phyloP scores from a whole-genome alignment of 2,113 vertebrate species.

The Hemicordylus capensis region DNA sequence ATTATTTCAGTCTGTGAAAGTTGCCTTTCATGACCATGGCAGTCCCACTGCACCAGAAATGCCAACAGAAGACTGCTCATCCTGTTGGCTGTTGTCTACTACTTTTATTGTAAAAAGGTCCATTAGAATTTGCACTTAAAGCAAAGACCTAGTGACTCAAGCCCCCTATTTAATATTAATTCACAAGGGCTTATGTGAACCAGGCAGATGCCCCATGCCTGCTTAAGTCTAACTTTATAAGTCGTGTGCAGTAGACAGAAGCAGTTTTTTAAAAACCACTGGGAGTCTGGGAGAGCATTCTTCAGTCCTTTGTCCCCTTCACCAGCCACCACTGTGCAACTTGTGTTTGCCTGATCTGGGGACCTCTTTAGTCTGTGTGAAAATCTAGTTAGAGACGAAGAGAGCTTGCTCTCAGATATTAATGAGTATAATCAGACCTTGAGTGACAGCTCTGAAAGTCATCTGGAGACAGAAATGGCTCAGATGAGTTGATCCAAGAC shows the following conservation, averaged over 20 bases:
- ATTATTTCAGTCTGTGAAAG: too few species aligned
- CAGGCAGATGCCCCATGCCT: background rate
- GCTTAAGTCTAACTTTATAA: background rate
- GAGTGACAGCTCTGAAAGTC: background rate
- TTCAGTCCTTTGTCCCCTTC: background rate
- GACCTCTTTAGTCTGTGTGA: background rate
- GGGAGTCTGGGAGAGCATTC: background rate
- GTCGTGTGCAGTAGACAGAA: too few species aligned
- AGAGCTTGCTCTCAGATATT: background rate
- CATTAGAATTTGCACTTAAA: accelerated
- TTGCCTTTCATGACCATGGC: too few species aligned
- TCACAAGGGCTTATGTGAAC: background rate
- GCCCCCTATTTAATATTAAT: background rate
- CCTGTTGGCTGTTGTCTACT: too few species aligned
- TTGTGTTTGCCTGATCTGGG: background rate
- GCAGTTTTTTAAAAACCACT: background rate
- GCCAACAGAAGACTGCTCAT: too few species aligned
- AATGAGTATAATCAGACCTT: background rate
- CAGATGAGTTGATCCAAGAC: slow-evolving; percentile 2
- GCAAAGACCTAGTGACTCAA: background rate
- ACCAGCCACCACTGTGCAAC: background rate
- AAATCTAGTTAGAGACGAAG: background rate
- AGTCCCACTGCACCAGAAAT: too few species aligned
- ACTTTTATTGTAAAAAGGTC: background rate
- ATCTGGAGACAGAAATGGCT: background rate